Base-by-base conservation (phyloP, 35 echinoderm and acorn worm genomes). In the Amphiura filiformis region DNA sequence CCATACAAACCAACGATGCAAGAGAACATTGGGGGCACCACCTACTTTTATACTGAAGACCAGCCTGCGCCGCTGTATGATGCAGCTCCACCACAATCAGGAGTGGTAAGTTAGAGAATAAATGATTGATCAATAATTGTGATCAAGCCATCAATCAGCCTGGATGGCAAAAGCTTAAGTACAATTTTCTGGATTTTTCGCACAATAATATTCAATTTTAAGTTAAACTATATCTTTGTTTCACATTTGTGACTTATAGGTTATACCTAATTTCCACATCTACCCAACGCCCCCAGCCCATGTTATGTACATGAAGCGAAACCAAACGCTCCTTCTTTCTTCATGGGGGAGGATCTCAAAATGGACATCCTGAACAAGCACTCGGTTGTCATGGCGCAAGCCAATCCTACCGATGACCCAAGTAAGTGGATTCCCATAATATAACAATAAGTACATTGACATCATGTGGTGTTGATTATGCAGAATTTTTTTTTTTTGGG, bases 31-130 rank as follows among this genome's bases (percentile, higher is more conserved):
- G 96, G 96, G 22, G 90, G 96, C 65, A 98, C 96, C 36, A 98
- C 95, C 15, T 98, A 98, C 79, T 98, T 98, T 82, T 94, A 94
- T 57, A 98, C 96, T 34, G 92, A 98, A 81, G 93, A 98, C 37
- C 95, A 97, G 78, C 61, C 65, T 92, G 82, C 31, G n/a, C n/a
- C n/a, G n/a, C n/a, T n/a, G 1, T 65, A 42, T 44, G 38, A 78
- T n/a, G n/a, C n/a, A n/a, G 39, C 28, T 75, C 84, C 47, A 36
- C 35, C 75, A 37, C 90, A 79, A 26, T 56, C 88, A 7, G 89
- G 89, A 79, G 84, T 87, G 84, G 93, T 94, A 91, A 88, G 91
- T 78, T 18, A 33, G 65, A n/a, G n/a, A n/a, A n/a, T n/a, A n/a
- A n/a, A n/a, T n/a, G n/a, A n/a, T n/a, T n/a, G n/a, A n/a, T n/a